Percentiles rank a stretch among this genome's conserved stretches.
phyloP scores from a whole-genome alignment of 2,797 vertebrate genomes.

The Acipenser oxyrinchus region DNA sequence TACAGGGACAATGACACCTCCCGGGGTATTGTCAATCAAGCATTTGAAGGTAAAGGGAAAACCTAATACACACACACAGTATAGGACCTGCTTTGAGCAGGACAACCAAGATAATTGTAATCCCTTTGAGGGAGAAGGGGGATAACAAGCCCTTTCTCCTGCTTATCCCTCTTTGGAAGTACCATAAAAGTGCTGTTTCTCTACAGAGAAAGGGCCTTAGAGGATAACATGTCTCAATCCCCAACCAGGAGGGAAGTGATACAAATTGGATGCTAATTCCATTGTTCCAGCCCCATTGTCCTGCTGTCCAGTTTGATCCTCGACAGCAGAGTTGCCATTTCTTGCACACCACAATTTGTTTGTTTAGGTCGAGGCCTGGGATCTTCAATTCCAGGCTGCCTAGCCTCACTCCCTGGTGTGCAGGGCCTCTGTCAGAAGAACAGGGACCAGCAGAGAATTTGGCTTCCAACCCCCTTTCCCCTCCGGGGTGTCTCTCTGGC shows the following conservation, averaged over 20 bases:
- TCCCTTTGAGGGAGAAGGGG: slow-evolving; percentile 53
- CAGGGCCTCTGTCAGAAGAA: slow-evolving; percentile 44
- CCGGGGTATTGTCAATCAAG: slow-evolving; percentile 76
- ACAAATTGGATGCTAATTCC: slow-evolving; percentile 80
- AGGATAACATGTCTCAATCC: slow-evolving; percentile 68
- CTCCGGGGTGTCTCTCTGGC: slow-evolving; percentile 50
- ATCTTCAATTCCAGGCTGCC: slow-evolving; percentile 48
- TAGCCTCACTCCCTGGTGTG: slow-evolving; percentile 49
- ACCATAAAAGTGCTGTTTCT: slow-evolving; percentile 53
- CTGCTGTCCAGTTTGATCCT: slow-evolving; percentile 33
- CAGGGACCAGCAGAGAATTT: slow-evolving; percentile 47
- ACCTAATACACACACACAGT: slow-evolving; percentile 19
- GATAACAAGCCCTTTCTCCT: slow-evolving; percentile 75
- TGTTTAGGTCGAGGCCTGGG: slow-evolving; percentile 39
- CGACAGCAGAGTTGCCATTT: slow-evolving; percentile 28
- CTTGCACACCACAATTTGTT: slow-evolving; percentile 28
- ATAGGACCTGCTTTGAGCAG: slow-evolving; percentile 31
- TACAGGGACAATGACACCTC: slow-evolving; percentile 64
- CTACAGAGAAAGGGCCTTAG: slow-evolving; percentile 47
- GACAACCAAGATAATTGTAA: slow-evolving; percentile 59
- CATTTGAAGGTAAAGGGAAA: slow-evolving; percentile 39
- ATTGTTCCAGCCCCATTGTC: slow-evolving; percentile 47
- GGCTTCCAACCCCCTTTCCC: slow-evolving; percentile 30
- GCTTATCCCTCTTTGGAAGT: slow-evolving; percentile 57
- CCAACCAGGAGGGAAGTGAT: slow-evolving; percentile 54